These are phyloP conservation scores for Otus sunia DNA, from an alignment of 2,113 vertebrate species.

Conservation along the genomic window DNA sequence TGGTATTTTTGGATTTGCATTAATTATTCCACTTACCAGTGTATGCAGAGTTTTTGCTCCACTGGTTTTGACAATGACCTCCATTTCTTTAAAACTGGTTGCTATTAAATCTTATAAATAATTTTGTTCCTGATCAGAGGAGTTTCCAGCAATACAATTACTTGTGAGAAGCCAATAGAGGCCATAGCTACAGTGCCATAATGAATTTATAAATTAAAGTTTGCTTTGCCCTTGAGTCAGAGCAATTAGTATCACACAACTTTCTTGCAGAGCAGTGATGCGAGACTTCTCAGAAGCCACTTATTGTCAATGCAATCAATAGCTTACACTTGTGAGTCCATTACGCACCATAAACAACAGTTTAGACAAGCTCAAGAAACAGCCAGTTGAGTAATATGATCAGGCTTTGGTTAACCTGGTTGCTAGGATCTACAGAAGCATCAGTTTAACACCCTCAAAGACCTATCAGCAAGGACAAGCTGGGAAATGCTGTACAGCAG, in stretches of 20 bases:
- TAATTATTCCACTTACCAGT: not conserved
- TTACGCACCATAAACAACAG: not conserved
- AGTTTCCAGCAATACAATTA: not conserved
- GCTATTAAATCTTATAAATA: not conserved
- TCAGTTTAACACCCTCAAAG: not conserved
- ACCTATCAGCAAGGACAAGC: not conserved
- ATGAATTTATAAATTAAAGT: conserved; percentile 28
- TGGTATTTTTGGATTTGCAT: not conserved
- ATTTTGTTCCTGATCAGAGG: not conserved
- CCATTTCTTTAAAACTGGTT: not conserved
- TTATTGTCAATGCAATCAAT: not conserved
- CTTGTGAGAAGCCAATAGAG: not conserved
- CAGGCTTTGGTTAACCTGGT: not conserved
- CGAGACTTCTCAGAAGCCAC: not conserved
- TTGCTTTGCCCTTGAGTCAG: conserved; percentile 19
- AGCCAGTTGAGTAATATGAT: not conserved
- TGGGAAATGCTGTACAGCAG: not conserved
- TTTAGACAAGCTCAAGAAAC: not conserved
- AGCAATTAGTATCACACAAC: conserved; percentile 21
- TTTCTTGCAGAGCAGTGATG: not conserved
- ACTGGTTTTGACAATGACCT: not conserved
- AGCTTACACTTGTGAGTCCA: not conserved
- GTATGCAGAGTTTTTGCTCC: not conserved
- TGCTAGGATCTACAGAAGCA: not conserved
- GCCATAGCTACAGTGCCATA: not conserved